A percentile compares a stretch with the other conserved stretches of the same genome.
Evolutionary conservation across 2,888 invertebrate species (phyloP).

Genomic region (Timandra comae): DNA sequence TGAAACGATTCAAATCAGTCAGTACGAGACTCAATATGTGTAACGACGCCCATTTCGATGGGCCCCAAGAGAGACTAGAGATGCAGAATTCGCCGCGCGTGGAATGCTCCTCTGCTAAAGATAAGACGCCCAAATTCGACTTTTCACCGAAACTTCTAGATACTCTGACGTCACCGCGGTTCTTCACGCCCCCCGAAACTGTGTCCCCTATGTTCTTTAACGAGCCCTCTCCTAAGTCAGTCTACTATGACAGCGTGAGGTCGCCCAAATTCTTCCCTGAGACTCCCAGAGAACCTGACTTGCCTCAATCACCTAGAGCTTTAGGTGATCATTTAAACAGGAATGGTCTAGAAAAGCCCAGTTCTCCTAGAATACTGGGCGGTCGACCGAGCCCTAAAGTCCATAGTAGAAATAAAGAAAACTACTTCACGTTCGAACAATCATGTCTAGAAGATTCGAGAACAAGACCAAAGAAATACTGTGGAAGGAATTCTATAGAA

Average conservation of each 20-base stretch:
- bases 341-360: constrained; percentile 59
- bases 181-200: constrained; percentile 66
- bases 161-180: constrained; percentile 55
- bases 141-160: constrained; percentile 65
- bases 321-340: constrained; percentile 55
- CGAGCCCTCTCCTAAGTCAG: constrained; percentile 64
- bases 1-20: constrained; percentile 58
- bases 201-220: constrained; percentile 64
- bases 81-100: constrained; percentile 65
- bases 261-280: constrained; percentile 69
- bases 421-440: constrained; percentile 65
- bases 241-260: constrained; percentile 62
- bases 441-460: constrained; percentile 40
- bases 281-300: constrained; percentile 52
- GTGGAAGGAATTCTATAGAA: constrained; percentile 64
- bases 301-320: constrained; percentile 58
- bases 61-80: constrained; percentile 50
- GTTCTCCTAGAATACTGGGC: constrained; percentile 50
- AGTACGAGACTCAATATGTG: constrained; percentile 64
- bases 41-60: constrained; percentile 47
- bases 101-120: constrained; percentile 63
- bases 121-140: constrained; percentile 61
- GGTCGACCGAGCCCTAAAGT: constrained; percentile 63
- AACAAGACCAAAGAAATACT: constrained; percentile 56
- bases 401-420: constrained; percentile 62